Evolutionary conservation across 2,888 invertebrate species (phyloP), one percentile per base, ranked within the genome.

Genomic region (Ectemnius continuus): DNA sequence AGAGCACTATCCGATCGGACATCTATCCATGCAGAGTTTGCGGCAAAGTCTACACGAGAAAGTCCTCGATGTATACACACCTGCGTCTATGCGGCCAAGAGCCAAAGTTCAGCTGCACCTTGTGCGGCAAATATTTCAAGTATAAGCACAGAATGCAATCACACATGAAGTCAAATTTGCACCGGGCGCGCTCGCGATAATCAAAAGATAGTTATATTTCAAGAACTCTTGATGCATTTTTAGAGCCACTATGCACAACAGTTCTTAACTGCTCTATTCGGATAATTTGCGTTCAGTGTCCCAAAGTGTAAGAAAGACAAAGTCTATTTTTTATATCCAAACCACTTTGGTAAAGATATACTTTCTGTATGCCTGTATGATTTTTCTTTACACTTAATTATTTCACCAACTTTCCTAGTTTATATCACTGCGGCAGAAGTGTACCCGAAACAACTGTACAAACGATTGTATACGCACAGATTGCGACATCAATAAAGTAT

Each of bases 61-160:
- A 88, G 72, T 88, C 89, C 2, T 91, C 90, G 45, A 86, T 91
- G 76, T 88, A 87, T 70, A 85, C 86, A 18, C 89, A 91, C 68
- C 81, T 85, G 14, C 82, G 84, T 48, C 71, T 84, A 11, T 91
- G 91, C 71, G 91, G 91, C 18, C 88, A 91, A 76, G 89, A 88
- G 67, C 88, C 90, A 47, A 87, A 87, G 81, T 91, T 90, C 81
- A 77, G 78, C 6, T 92, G 91, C 75, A 84, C 86, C 14, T 81
- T 87, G 45, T 92, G 91, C 76, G 87, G 87, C 23, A 90, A 86
- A 61, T 82, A 84, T 61, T 88, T 90, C 78, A 88, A 90, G 69
- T 87, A 88, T 70, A 91, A 90, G 58, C 87, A 89, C 71, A 87
- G 88, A 63, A 74, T 91, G 8, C 84, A 87, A 59, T 86, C 87